phyloP scores from a whole-genome alignment of 2,888 invertebrate genomes.

The Pammene fasciana region DNA sequence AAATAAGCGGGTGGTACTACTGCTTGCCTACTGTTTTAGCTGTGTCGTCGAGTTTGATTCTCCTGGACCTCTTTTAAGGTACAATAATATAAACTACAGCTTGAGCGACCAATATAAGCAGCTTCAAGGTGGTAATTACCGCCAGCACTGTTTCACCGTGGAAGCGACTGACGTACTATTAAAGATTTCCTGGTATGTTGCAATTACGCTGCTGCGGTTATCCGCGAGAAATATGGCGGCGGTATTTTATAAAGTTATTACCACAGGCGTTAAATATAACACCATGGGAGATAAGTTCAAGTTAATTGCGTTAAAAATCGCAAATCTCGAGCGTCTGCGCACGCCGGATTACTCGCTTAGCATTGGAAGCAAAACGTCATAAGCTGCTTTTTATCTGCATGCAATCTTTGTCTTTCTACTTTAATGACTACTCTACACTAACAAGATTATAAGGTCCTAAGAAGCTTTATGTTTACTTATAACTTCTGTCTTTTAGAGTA shows the following conservation, averaged over 20 bases:
- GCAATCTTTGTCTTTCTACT: not conserved
- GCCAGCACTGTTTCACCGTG: constrained; percentile 2
- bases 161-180: constrained; percentile 1
- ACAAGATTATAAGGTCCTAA: not conserved
- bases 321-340: constrained; percentile 25
- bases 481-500: not conserved
- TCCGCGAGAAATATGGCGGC: constrained; percentile 25
- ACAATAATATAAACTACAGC: not conserved
- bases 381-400: not conserved
- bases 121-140: constrained; percentile 8
- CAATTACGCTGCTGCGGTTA: constrained; percentile 25
- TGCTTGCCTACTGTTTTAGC: too few relatives aligned
- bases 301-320: constrained; percentile 42
- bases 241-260: constrained; percentile 40
- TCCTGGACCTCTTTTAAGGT: not conserved
- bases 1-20: too few relatives aligned
- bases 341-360: constrained; percentile 23
- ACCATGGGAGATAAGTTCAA: constrained; percentile 29
- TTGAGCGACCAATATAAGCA: not conserved
- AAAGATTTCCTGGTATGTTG: constrained; percentile 30
- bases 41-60: too few relatives aligned
- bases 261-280: constrained; percentile 30
- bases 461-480: not conserved
- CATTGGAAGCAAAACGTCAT: not conserved
- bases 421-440: not conserved